These are phyloP conservation scores for Nowickia ferox DNA, from an alignment of 2,888 invertebrate genomes.

Conservation along the genomic window DNA sequence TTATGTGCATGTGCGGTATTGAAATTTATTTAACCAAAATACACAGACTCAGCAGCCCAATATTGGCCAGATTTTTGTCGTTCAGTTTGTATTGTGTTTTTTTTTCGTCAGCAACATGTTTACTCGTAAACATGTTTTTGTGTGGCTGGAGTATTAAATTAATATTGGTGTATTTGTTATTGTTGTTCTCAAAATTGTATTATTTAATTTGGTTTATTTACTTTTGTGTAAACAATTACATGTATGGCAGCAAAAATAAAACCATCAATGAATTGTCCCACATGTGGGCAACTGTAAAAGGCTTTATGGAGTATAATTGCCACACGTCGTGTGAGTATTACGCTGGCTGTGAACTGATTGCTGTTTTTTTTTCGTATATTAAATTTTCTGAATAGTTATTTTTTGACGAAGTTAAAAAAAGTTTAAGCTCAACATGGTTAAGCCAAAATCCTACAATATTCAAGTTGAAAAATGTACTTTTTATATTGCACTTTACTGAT, in stretches of 20 bases:
- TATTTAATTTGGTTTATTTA: conserved; percentile 67
- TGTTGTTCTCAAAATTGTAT: conserved; percentile 39
- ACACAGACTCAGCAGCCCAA: conserved; percentile 11
- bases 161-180: conserved; percentile 34
- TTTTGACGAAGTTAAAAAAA: too few species aligned
- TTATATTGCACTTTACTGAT: too few species aligned
- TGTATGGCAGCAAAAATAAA: not conserved
- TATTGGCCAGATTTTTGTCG: conserved; percentile 13
- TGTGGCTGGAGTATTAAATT: conserved; percentile 51
- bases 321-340: not conserved
- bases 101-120: conserved; percentile 48
- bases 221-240: conserved; percentile 26
- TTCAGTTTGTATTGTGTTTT: conserved; percentile 14
- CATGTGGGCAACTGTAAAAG: not conserved
- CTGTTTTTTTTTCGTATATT: too few species aligned
- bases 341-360: not conserved
- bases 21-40: conserved; percentile 53
- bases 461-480: too few species aligned
- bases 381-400: too few species aligned
- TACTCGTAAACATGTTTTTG: conserved; percentile 52
- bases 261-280: not conserved
- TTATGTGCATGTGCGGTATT: not conserved
- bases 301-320: not conserved
- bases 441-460: too few species aligned
- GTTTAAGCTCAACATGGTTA: too few species aligned